Evolutionary conservation across 30 jellyfish, hydroid and myxozoan species (phyloP).

Genomic region (Mastigias papua): DNA sequence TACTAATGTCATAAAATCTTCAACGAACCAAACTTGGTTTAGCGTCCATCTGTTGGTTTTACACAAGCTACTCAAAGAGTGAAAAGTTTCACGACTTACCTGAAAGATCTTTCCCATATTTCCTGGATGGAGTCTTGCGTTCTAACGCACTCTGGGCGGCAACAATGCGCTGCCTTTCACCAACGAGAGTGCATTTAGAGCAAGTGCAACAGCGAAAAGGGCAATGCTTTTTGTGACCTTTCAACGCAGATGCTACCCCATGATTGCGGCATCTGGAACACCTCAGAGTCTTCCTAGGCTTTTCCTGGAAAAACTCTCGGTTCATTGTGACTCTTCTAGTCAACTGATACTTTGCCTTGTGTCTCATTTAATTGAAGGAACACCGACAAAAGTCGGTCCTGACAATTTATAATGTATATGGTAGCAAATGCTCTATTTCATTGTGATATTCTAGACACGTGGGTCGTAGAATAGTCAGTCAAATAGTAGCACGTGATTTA

Average conservation of each 20-base stretch:
- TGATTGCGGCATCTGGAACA: constrained; percentile 73
- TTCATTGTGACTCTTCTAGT: constrained; percentile 5
- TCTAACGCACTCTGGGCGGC: constrained; percentile 66
- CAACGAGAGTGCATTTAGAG: constrained; percentile 60
- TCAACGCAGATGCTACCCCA: constrained; percentile 42
- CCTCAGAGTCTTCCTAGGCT: constrained; percentile 51
- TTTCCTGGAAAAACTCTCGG: constrained; percentile 37
- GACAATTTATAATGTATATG: neutral
- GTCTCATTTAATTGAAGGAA: constrained; percentile 27
- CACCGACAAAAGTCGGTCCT: neutral
- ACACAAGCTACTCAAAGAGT: neutral
- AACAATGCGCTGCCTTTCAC: constrained; percentile 49
- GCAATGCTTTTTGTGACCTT: constrained; percentile 70
- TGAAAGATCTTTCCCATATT: neutral
- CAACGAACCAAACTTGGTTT: too few species aligned
- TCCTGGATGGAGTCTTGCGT: constrained; percentile 12
- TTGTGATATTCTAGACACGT: neutral
- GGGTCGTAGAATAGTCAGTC: neutral
- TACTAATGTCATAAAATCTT: too few species aligned
- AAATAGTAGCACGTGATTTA: constrained; percentile 4
- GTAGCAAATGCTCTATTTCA: neutral
- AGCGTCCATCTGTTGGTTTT: too few species aligned
- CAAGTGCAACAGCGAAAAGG: constrained; percentile 69
- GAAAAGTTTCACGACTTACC: neutral
- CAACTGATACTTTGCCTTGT: constrained; percentile 31